Evolutionary conservation across 37 sponge, comb jelly and placozoan genomes (phyloP).

Genomic region (Geodia barretti): DNA sequence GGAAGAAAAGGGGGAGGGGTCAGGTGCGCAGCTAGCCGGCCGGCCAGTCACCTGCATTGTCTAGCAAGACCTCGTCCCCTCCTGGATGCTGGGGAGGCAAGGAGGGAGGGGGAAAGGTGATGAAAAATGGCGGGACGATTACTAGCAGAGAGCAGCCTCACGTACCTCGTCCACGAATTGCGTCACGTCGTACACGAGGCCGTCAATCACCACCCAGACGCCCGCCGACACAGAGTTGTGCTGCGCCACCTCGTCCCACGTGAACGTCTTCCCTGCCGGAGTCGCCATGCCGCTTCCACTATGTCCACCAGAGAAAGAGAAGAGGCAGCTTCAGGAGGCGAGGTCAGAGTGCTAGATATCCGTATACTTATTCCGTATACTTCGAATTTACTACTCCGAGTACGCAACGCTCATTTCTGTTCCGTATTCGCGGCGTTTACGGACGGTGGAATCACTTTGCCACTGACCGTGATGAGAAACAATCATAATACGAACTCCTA

Average conservation of each 20-base stretch:
- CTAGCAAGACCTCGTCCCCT: constrained; percentile 90
- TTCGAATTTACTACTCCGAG: background rate
- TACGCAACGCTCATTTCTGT: background rate
- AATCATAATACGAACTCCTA: no score
- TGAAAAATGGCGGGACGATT: no score
- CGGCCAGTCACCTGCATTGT: constrained; percentile 28
- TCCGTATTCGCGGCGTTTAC: no score
- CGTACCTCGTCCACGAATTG: constrained; percentile 81
- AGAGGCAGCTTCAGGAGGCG: no score
- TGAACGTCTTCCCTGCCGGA: background rate
- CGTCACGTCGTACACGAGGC: constrained; percentile 93
- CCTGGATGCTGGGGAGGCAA: constrained; percentile 97
- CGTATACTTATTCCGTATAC: background rate
- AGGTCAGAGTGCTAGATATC: no score
- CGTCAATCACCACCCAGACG: constrained; percentile 89
- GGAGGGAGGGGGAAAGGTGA: no score
- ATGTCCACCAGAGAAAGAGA: no score
- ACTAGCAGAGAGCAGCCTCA: background rate
- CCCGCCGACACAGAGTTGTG: constrained; percentile 46
- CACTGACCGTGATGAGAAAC: no score
- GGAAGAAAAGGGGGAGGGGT: no score
- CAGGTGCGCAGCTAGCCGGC: no score
- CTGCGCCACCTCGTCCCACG: constrained; percentile 75
- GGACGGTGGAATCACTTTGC: no score
- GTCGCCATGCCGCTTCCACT: background rate